Evolutionary conservation across 2,888 invertebrate species (phyloP).

Genomic region (Spodoptera exigua): DNA sequence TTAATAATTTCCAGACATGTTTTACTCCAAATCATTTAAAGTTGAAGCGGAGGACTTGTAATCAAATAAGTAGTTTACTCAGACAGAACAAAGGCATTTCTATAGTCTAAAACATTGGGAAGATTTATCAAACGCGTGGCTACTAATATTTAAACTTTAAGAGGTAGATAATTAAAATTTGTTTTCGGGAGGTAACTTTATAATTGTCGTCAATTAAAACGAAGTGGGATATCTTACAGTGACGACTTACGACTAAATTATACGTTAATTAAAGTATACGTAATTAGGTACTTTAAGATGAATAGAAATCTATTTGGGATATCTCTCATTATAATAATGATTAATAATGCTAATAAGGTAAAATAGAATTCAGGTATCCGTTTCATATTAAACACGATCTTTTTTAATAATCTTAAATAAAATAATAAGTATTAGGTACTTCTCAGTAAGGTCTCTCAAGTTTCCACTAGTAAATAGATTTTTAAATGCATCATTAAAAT

Average conservation of each 20-base stretch:
- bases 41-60: constrained; percentile 25
- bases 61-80: constrained; percentile 14
- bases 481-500: constrained; percentile 46
- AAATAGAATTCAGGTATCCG: constrained; percentile 21
- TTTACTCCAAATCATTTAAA: constrained; percentile 11
- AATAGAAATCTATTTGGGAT: constrained; percentile 10
- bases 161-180: constrained; percentile 35
- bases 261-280: constrained; percentile 22
- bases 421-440: constrained; percentile 12
- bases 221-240: constrained; percentile 44
- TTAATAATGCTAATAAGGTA: constrained; percentile 19
- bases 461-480: constrained; percentile 42
- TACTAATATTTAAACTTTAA: constrained; percentile 17
- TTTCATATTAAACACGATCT: constrained; percentile 15
- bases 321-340: constrained; percentile 22
- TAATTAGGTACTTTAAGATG: constrained; percentile 21
- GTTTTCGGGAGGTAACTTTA: too few relatives aligned
- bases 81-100: neutral
- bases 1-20: constrained; percentile 27
- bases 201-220: constrained; percentile 20
- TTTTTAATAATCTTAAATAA: constrained; percentile 1
- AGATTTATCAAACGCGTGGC: constrained; percentile 14
- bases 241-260: constrained; percentile 46
- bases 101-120: neutral
- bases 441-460: constrained; percentile 37